Base-by-base conservation (phyloP, 2,113 vertebrate genomes). In the Fulmarus glacialis region DNA sequence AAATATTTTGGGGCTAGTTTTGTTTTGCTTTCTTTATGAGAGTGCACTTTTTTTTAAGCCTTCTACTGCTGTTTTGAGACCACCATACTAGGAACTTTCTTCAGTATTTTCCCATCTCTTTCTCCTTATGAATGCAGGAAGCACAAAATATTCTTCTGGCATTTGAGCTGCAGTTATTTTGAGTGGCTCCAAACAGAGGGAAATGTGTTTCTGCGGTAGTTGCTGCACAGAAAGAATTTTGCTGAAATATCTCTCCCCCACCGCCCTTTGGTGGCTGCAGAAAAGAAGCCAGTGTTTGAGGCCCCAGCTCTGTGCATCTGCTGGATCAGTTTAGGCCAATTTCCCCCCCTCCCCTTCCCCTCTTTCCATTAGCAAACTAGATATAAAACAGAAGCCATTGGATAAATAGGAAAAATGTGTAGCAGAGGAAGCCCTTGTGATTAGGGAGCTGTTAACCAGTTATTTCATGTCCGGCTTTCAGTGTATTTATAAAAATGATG, bases 361-460 rank as follows among this genome's bases (percentile, higher is more conserved):
- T 83, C 78, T 93, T 97, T 97, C 96, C 96, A 96, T 97, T 98
- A 96, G 96, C 94, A 97, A 98, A 87, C 91, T 95, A 97, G 97
- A 98, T 97, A 97, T 97, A 97, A 98, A 97, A 95, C 97, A 97
- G 97, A 97, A 98, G 93, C 95, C 90, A 96, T 91, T 96, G 94
- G 84, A 93, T 96, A 98, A 97, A 97, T 97, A 98, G 92, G 95
- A 97, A 97, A 97, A 98, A 97, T 97, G 96, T 97, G 96, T 96
- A 97, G 93, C 91, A 96, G 95, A 97, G 97, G 97, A 98, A 98
- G 55, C 95, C 83, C 91, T 97, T 97, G 93, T 96, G 95, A 96
- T 97, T 95, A 97, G 97, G 97, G 97, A 97, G 94, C 97, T 97
- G 93, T 97, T 97, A 98, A 96, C 95, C 94, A 97, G 97, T 97